Evolutionary conservation across 2,113 vertebrate species (phyloP).

Genomic region (Triplophysa dalaica): DNA sequence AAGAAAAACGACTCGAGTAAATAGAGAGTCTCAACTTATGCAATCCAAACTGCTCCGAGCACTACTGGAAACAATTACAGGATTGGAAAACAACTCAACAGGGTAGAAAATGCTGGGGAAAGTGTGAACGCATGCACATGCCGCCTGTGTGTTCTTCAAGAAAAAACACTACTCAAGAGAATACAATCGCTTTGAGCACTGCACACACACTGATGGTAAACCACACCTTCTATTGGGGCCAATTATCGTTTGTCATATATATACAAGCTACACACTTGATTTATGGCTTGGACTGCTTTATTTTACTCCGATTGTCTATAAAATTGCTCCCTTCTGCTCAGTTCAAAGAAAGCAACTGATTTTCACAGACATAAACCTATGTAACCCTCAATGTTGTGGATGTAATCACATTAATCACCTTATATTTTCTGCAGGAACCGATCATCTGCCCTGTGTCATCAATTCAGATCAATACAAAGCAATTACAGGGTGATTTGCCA

Average conservation of each 20-base stretch:
- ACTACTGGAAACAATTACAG: conserved; percentile 44
- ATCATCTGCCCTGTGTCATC: conserved; percentile 11
- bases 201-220: not conserved
- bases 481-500: conserved; percentile 36
- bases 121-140: conserved; percentile 27
- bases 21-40: conserved; percentile 2
- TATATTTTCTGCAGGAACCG: conserved; percentile 19
- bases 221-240: not conserved
- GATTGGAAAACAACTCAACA: conserved; percentile 34
- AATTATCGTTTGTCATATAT: conserved; percentile 3
- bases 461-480: conserved; percentile 2
- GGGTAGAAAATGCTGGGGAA: conserved; percentile 8
- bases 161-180: not conserved
- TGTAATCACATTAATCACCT: conserved; percentile 34
- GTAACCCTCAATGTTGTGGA: conserved; percentile 22
- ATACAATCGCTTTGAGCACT: conserved; percentile 17
- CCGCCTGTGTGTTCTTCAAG: not conserved
- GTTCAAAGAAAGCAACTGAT: not conserved
- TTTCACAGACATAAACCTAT: not conserved
- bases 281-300: conserved; percentile 10
- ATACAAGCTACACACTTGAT: not conserved
- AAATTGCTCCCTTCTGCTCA: not conserved
- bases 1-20: not conserved
- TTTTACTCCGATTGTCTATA: conserved; percentile 2
- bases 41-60: conserved; percentile 4